phyloP scores from a whole-genome alignment of 2,888 invertebrate species.

The Erynnis tages region DNA sequence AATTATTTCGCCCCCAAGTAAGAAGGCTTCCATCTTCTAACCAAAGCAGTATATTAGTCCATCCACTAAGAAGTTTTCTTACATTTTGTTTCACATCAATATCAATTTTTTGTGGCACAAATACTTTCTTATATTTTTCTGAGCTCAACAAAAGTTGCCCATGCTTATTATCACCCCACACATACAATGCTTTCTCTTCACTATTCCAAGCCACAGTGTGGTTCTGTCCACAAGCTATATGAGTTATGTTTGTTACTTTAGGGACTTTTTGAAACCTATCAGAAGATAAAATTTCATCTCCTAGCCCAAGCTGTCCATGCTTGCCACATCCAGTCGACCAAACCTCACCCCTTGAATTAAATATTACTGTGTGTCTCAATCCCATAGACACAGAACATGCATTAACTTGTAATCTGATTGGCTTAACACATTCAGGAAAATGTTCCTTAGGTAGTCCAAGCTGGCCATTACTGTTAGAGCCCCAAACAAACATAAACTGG shows the following conservation, averaged over 20 bases:
- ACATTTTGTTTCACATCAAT: constrained; percentile 79
- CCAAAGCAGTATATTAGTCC: constrained; percentile 88
- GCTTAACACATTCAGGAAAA: constrained; percentile 58
- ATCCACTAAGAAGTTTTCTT: constrained; percentile 84
- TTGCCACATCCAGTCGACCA: constrained; percentile 85
- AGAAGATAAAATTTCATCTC: constrained; percentile 52
- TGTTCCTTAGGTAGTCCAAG: constrained; percentile 83
- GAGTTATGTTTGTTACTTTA: constrained; percentile 78
- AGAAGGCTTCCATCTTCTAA: constrained; percentile 83
- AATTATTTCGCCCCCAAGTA: constrained; percentile 90
- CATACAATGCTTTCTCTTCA: constrained; percentile 82
- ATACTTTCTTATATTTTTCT: constrained; percentile 72
- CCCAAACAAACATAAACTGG: constrained; percentile 89
- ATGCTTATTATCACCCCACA: constrained; percentile 92
- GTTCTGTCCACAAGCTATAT: constrained; percentile 90
- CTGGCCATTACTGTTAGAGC: constrained; percentile 90
- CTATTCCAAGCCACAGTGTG: constrained; percentile 84
- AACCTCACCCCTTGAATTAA: constrained; percentile 83
- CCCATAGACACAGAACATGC: constrained; percentile 85
- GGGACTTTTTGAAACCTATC: constrained; percentile 78
- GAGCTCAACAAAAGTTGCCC: constrained; percentile 86
- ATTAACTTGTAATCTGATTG: constrained; percentile 68
- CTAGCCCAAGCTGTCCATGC: constrained; percentile 86
- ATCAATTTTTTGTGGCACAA: constrained; percentile 78
- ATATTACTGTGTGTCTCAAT: constrained; percentile 84